Evolutionary conservation across 2,888 invertebrate species (phyloP).

Genomic region (Geotrupes spiniger): DNA sequence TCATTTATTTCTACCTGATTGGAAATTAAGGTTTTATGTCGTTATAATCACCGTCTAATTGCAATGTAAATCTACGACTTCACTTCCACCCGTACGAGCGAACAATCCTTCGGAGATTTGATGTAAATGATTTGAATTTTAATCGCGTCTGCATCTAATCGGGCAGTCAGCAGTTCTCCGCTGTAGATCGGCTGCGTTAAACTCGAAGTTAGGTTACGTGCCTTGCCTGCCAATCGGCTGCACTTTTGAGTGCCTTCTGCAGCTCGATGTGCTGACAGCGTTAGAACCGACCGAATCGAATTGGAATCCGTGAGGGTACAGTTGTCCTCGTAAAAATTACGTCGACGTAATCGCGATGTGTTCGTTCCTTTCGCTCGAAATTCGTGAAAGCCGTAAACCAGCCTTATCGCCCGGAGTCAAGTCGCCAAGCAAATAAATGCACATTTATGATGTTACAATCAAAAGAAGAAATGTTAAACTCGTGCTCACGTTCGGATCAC

Average conservation of each 20-base stretch:
- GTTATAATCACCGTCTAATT: constrained; percentile 1
- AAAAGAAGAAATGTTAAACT: constrained; percentile 17
- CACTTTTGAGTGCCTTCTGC: constrained; percentile 19
- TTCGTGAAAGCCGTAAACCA: too few species aligned
- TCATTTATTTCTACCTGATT: too few species aligned
- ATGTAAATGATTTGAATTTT: constrained; percentile 26
- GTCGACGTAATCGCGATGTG: too few species aligned
- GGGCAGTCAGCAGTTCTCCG: constrained; percentile 18
- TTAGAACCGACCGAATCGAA: too few species aligned
- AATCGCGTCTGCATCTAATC: constrained; percentile 19
- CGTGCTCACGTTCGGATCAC: constrained; percentile 18
- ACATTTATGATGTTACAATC: constrained; percentile 19
- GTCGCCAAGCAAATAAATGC: too few species aligned
- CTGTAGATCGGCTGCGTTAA: constrained; percentile 19
- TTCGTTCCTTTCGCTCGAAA: too few species aligned
- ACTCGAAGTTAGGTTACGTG: constrained; percentile 30
- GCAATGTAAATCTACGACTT: constrained; percentile 17
- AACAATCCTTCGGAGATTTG: constrained; percentile 13
- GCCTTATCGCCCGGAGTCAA: too few species aligned
- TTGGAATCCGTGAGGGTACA: too few species aligned
- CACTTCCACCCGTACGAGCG: constrained; percentile 7
- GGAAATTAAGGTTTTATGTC: neutral
- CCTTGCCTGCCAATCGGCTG: constrained; percentile 38
- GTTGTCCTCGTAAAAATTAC: too few species aligned
- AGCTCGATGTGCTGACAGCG: constrained; percentile 22